Evolutionary conservation across 2,888 invertebrate species (phyloP), one percentile per base, ranked within the genome.

Genomic region (Anodontia alba): DNA sequence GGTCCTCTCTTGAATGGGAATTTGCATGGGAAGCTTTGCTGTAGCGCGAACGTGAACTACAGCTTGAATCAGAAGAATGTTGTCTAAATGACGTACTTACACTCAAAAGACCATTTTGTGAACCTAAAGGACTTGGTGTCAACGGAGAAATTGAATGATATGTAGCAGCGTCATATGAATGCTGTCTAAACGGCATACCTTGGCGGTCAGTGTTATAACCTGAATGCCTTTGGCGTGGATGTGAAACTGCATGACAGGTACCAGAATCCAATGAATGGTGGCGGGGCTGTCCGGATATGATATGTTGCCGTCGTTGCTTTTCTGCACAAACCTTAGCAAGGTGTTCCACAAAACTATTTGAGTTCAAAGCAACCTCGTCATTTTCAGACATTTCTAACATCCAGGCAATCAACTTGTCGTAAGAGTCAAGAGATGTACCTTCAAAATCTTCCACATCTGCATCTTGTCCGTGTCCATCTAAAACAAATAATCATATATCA

Each of bases 351-450:
- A 87, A 88, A 31, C 76, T 72, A n/a, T 82, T 81, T 7, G 88
- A 88, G 57, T 87, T 87, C 15, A 88, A 71, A 29, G 86, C 86
- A 7, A 83, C 80, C 62, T 89, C 88, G 68, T 91, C 91, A 49
- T 83, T 83, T 78, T 91, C 88, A 7, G 91, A 90, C 91, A 91
- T 91, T 81, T 91, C 89, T 3, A 90, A 80, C 69, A 91, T 80
- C 91, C 91, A 91, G 23, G 91, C 89, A 51, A 91, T 82, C 8
- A 91, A 83, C 51, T 91, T 91, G 84, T 91, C 89, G 76, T 91
- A 90, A 0, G 91, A 87, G 68, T 90, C 89, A 8, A 87, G 86
- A 0, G 81, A 81, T 29, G 78, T 72, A 29, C 72, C 78, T 49
- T 81, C 78, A 0, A 80, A 46, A 26, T 73, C 68, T 3, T 80